phyloP scores from a whole-genome alignment of 2,888 invertebrate species.

The Dromius quadrimaculatus region DNA sequence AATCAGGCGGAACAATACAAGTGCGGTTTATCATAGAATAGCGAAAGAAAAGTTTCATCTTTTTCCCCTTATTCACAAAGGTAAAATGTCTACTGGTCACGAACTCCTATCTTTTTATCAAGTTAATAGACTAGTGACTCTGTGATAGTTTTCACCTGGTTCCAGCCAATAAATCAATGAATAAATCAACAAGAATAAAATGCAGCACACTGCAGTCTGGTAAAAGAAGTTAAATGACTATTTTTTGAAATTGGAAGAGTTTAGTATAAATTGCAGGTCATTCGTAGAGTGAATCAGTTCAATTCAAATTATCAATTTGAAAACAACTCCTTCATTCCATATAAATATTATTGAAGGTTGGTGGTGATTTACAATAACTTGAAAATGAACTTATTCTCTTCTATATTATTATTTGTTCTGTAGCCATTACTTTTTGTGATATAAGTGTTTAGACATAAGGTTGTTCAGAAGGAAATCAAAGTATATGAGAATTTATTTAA shows the following conservation, averaged over 20 bases:
- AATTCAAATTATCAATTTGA: slow-evolving; percentile 22
- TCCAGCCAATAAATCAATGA: slow-evolving; percentile 33
- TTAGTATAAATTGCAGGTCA: slow-evolving; percentile 7
- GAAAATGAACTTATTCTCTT: too few species aligned
- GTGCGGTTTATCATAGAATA: slow-evolving; percentile 1
- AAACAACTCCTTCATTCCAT: slow-evolving; percentile 25
- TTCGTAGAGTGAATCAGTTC: neutral
- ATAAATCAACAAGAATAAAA: neutral
- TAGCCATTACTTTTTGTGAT: too few species aligned
- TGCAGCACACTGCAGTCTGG: neutral
- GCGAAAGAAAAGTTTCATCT: neutral
- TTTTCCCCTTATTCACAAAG: slow-evolving; percentile 30
- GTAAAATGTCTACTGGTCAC: slow-evolving; percentile 29
- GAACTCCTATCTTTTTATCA: slow-evolving; percentile 26
- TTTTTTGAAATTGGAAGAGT: slow-evolving; percentile 1
- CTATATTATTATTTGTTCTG: too few species aligned
- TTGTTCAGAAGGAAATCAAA: too few species aligned
- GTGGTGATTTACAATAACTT: too few species aligned
- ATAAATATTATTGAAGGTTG: too few species aligned
- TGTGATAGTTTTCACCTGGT: slow-evolving; percentile 38
- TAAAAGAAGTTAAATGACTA: neutral
- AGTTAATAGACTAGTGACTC: slow-evolving; percentile 21
- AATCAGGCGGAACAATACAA: slow-evolving; percentile 33
- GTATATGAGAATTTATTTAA: too few species aligned
- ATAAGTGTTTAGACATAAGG: too few species aligned